A percentile compares a stretch with the other conserved stretches of the same genome.
Conservation (phyloP, 2,797 vertebrate species). For the Diglossa cyanea region DNA sequence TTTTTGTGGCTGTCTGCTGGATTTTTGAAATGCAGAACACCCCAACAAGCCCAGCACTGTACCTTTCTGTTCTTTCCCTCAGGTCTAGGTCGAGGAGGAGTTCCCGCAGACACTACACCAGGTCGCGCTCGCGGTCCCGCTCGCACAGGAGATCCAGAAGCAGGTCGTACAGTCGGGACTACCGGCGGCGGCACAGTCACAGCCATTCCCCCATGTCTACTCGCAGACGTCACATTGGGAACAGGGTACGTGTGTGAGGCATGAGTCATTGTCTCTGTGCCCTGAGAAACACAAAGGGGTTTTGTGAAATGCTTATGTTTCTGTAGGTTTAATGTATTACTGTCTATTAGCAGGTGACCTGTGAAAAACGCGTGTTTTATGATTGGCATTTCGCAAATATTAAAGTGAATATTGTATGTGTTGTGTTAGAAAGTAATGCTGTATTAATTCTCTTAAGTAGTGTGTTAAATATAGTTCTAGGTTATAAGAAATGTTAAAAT, state of each 20-base stretch:
- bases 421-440: no score
- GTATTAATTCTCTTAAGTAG: no score
- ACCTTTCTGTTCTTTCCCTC: neutral
- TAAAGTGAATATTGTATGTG: no score
- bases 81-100: slow-evolving; percentile 91
- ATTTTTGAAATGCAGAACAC: neutral
- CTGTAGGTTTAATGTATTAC: neutral
- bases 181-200: slow-evolving; percentile 86
- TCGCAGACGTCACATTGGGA: slow-evolving; percentile 91
- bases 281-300: neutral
- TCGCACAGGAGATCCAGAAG: slow-evolving; percentile 88
- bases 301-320: neutral
- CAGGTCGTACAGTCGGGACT: slow-evolving; percentile 91
- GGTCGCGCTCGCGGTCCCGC: slow-evolving; percentile 87
- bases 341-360: no score
- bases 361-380: no score
- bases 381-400: no score
- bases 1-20: neutral
- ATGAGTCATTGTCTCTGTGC: neutral
- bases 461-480: no score
- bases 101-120: slow-evolving; percentile 89
- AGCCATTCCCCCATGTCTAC: slow-evolving; percentile 97
- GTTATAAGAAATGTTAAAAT: no score
- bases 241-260: slow-evolving; percentile 79
- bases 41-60: neutral